Evolutionary conservation across 2,113 vertebrate genomes (phyloP).

Genomic region (Chinchilla lanigera): DNA sequence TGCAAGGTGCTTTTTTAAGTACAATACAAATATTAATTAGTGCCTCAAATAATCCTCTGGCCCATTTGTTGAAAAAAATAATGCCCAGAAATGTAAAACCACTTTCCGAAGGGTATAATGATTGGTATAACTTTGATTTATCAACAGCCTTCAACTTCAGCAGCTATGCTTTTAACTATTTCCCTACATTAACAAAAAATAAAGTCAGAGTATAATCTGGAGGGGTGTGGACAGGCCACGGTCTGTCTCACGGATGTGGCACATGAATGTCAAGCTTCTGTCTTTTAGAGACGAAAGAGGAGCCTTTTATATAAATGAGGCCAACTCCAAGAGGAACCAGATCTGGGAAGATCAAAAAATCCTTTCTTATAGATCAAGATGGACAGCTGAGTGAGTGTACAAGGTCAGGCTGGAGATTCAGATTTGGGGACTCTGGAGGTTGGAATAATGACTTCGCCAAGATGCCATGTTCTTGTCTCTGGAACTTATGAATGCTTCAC

Average conservation of each 20-base stretch:
- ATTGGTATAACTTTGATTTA: not conserved
- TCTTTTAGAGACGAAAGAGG: not conserved
- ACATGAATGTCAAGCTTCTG: not conserved
- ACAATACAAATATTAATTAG: not conserved
- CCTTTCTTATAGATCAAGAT: not conserved
- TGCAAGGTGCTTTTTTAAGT: not conserved
- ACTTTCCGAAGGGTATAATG: not conserved
- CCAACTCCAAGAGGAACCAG: not conserved
- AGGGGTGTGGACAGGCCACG: not conserved
- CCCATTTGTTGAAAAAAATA: not conserved
- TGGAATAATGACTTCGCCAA: not conserved
- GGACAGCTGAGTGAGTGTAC: not conserved
- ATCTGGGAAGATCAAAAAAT: not conserved
- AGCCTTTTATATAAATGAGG: not conserved
- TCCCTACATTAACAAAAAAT: not conserved
- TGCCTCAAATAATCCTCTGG: not conserved
- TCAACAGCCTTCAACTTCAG: not conserved
- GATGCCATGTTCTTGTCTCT: not conserved
- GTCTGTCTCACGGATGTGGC: not conserved
- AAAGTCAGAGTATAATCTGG: not conserved
- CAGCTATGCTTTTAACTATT: not conserved
- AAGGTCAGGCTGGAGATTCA: not conserved
- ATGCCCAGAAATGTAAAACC: not conserved
- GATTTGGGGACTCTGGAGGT: not conserved
- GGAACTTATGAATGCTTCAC: not conserved